Percentiles rank a stretch among this genome's conserved stretches.
Evolutionary conservation across 2,113 vertebrate genomes (phyloP).

Genomic region (Vicugna pacos): DNA sequence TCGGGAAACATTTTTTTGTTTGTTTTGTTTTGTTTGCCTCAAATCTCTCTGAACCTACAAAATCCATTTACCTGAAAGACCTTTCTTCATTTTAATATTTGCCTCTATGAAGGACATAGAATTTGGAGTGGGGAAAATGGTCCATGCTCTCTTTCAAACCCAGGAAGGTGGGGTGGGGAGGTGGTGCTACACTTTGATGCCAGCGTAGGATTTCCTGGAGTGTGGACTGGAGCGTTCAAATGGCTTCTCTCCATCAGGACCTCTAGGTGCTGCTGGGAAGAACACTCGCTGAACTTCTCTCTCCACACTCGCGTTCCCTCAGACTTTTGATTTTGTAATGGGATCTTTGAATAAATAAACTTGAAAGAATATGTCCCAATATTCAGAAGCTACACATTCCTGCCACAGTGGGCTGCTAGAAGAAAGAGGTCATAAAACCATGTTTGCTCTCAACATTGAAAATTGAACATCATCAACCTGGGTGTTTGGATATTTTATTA

Average conservation of each 20-base stretch:
- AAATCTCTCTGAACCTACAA: background rate
- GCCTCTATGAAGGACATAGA: background rate
- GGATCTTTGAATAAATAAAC: slow-evolving; percentile 24
- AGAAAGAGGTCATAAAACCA: background rate
- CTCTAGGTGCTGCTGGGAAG: background rate
- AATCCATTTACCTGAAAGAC: background rate
- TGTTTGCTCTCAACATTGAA: slow-evolving; percentile 60
- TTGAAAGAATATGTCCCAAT: background rate
- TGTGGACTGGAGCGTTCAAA: background rate
- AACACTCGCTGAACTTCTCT: slow-evolving; percentile 23
- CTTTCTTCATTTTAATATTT: background rate
- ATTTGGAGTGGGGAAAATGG: background rate
- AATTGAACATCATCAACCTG: slow-evolving; percentile 62
- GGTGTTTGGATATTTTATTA: slow-evolving; percentile 60
- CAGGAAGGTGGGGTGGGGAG: background rate
- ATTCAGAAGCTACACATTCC: slow-evolving; percentile 18
- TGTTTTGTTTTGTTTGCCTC: background rate
- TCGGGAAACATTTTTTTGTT: background rate
- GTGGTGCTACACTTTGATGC: background rate
- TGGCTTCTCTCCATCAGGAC: slow-evolving; percentile 17
- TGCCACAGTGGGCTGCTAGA: slow-evolving; percentile 36
- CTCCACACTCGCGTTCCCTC: background rate
- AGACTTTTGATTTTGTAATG: slow-evolving; percentile 32
- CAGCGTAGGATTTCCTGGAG: background rate
- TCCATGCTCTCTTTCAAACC: background rate